phyloP scores from a whole-genome alignment of 2,797 vertebrate genomes.

The Sitta carolinensis region DNA sequence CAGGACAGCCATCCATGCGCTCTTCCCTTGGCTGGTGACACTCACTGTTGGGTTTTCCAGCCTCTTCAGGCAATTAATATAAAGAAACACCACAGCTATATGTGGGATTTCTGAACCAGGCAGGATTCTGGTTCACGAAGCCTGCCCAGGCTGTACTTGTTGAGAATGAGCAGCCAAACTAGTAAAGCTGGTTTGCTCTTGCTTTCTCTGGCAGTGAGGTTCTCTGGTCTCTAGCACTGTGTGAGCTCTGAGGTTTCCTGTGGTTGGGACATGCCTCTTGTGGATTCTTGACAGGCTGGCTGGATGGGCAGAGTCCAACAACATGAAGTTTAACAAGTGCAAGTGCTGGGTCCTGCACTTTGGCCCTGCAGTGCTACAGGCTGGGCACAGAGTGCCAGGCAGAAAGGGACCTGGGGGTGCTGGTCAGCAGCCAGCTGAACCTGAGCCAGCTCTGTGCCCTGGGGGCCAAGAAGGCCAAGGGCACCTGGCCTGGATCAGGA shows the following conservation, averaged over 20 bases:
- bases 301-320: fast-evolving
- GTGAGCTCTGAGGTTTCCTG: background rate
- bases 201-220: background rate
- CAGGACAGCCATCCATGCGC: background rate
- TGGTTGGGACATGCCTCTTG: background rate
- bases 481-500: background rate
- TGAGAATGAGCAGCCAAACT: background rate
- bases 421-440: background rate
- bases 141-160: background rate
- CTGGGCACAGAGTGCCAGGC: background rate
- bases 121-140: background rate
- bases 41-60: background rate
- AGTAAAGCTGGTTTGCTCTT: background rate
- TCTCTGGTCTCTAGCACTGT: background rate
- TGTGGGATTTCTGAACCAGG: background rate
- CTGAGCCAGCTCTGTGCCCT: background rate
- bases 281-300: background rate
- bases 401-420: background rate
- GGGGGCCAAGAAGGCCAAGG: background rate
- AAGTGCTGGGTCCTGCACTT: background rate
- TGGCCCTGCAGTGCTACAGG: background rate
- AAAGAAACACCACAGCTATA: background rate
- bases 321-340: background rate
- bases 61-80: background rate
- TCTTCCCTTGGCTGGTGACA: background rate